These are phyloP conservation scores for Styela clava DNA, from an alignment of 23 tunicate species.

Conservation along the genomic window DNA sequence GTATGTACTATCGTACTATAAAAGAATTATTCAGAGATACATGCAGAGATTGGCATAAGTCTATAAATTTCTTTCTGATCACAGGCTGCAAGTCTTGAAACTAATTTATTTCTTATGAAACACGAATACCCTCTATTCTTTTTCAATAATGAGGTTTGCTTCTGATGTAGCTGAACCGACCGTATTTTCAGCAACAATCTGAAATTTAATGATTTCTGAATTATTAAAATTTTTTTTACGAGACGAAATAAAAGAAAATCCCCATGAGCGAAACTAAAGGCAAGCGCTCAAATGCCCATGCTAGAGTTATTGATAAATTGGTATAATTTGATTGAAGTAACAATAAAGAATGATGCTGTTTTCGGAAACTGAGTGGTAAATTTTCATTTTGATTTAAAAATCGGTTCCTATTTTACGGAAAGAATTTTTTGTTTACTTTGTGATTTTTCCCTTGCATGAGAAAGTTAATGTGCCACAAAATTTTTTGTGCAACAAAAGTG, in stretches of 20 bases:
- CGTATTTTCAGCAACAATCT: slow-evolving; percentile 76
- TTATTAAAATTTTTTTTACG: background rate
- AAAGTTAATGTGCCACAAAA: no score
- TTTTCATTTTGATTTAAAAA: no score
- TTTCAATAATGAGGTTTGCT: slow-evolving; percentile 31
- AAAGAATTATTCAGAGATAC: no score
- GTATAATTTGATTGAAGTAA: no score
- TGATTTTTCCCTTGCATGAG: no score
- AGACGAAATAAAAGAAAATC: background rate
- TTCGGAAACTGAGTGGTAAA: no score
- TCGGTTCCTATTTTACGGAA: no score
- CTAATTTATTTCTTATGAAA: background rate
- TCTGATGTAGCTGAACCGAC: slow-evolving; percentile 68
- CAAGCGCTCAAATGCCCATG: background rate
- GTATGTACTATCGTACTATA: background rate
- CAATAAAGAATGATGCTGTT: background rate
- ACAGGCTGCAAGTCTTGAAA: no score
- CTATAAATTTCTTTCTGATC: no score
- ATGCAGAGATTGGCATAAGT: no score
- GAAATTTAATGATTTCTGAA: background rate
- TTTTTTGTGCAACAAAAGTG: background rate
- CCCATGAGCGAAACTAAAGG: background rate
- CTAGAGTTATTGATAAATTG: no score
- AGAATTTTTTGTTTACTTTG: no score
- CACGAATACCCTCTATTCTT: background rate